Evolutionary conservation across 64 coral and sea anemone species (phyloP).

Genomic region (Dendronephthya gigantea): DNA sequence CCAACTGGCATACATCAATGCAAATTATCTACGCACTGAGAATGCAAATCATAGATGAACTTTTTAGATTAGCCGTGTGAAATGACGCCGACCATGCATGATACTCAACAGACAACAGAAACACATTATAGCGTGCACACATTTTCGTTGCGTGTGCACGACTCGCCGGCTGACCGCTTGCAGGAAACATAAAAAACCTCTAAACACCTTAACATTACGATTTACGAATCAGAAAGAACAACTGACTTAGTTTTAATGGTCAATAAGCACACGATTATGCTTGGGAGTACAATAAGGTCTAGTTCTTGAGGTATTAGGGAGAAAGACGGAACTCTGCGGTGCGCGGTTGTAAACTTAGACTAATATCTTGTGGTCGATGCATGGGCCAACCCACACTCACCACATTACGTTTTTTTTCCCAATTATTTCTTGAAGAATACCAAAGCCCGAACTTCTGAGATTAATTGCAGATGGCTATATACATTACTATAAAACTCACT

Average conservation of each 20-base stretch:
- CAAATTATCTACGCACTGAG: no score
- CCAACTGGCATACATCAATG: no score
- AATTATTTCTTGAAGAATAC: background rate
- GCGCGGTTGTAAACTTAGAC: no score
- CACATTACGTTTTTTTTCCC: background rate
- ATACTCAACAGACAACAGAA: background rate
- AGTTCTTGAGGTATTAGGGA: background rate
- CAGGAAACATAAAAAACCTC: background rate
- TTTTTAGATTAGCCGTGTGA: background rate
- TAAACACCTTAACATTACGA: background rate
- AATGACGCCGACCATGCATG: background rate
- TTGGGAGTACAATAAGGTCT: background rate
- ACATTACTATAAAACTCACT: background rate
- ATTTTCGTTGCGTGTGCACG: background rate
- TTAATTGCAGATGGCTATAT: background rate
- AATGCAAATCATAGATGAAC: background rate
- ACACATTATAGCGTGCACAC: background rate
- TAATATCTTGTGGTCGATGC: background rate
- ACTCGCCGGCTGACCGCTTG: background rate
- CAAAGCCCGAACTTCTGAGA: background rate
- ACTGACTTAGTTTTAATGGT: background rate
- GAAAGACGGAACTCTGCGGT: background rate
- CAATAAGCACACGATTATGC: background rate
- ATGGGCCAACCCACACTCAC: background rate
- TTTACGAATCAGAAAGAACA: background rate